Base-by-base conservation (phyloP, 2,113 vertebrate species). In the Chiloscyllium plagiosum region DNA sequence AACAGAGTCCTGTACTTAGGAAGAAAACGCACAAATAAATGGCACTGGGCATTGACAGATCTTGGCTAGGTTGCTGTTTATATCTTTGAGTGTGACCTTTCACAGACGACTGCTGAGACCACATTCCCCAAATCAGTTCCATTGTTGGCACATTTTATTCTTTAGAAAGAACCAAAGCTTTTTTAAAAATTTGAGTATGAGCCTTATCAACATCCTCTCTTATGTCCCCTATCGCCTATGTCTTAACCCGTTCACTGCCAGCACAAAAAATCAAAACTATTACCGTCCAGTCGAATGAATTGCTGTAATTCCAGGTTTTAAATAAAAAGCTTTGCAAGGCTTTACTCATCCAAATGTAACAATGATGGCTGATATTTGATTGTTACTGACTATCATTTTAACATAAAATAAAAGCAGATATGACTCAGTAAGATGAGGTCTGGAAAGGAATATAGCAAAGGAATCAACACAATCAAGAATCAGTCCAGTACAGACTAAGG, bases 21-120 rank as follows among this genome's bases (percentile, higher is more conserved):
- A 95, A 47, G 47, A 95, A 47, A 95, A 0, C 10, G 15, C 68
- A 95, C 94, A 50, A 95, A 47, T 33, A 72, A 29, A 76, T 72
- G 37, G 12, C 94, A 65, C 10, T 13, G 47, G 24, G 10, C 7
- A 72, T 29, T 26, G 68, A 33, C 69, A 95, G 66, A 47, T 52
- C 94, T 72, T 95, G 94, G 69, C 69, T 52, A 29, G 26, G 4
- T 52, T 50, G 42, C 47, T 52, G 94, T 72, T 95, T 70, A 70
- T 47, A 94, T 94, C 93, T 72, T 72, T 95, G 69, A 95, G 29
- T 72, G 47, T 95, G 69, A 76, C 94, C 37, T 52, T 95, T 52
- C 61, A 95, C 47, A 72, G 94, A 72, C 72, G 93, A 47, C 93
- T 95, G 47, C 69, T 66, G 76, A 29, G 4, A 29, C 26, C 69